Percentiles rank a stretch among this genome's conserved stretches.
phyloP scores from a whole-genome alignment of 2,888 invertebrate species.

The Aphrophora alni region DNA sequence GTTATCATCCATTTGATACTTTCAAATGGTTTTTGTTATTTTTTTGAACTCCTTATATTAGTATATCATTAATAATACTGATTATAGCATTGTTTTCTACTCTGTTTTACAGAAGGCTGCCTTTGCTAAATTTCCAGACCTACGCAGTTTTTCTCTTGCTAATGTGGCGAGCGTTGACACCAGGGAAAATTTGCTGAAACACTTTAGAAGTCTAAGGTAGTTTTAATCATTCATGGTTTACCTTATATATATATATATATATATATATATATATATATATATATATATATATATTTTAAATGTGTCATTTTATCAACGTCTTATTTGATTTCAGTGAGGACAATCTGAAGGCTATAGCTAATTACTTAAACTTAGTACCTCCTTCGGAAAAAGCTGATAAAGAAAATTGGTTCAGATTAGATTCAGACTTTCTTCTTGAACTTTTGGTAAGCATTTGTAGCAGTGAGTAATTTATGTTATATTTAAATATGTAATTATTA shows the following conservation, averaged over 20 bases:
- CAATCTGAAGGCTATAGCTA: conserved; percentile 84
- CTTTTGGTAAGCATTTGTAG: conserved; percentile 69
- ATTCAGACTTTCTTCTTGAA: conserved; percentile 83
- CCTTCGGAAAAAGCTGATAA: conserved; percentile 70
- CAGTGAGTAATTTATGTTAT: too few species aligned
- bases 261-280: conserved; percentile 21
- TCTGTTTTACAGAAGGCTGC: conserved; percentile 77
- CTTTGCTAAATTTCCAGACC: conserved; percentile 87
- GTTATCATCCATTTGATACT: too few species aligned
- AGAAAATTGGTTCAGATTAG: conserved; percentile 78
- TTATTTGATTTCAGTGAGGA: conserved; percentile 64
- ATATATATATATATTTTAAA: too few species aligned
- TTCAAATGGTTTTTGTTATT: too few species aligned
- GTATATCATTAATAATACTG: too few species aligned
- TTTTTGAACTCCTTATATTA: too few species aligned
- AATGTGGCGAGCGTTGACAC: conserved; percentile 97
- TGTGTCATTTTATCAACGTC: too few species aligned
- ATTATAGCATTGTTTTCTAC: conserved; percentile 11
- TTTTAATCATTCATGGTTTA: too few species aligned
- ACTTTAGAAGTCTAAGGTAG: conserved; percentile 79
- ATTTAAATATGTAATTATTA: background rate
- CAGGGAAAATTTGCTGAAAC: conserved; percentile 79
- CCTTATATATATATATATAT: too few species aligned
- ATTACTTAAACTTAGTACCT: conserved; percentile 86
- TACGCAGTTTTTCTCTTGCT: conserved; percentile 85